Conservation (phyloP, 2,888 invertebrate genomes). For the Phytoseiulus persimilis region DNA sequence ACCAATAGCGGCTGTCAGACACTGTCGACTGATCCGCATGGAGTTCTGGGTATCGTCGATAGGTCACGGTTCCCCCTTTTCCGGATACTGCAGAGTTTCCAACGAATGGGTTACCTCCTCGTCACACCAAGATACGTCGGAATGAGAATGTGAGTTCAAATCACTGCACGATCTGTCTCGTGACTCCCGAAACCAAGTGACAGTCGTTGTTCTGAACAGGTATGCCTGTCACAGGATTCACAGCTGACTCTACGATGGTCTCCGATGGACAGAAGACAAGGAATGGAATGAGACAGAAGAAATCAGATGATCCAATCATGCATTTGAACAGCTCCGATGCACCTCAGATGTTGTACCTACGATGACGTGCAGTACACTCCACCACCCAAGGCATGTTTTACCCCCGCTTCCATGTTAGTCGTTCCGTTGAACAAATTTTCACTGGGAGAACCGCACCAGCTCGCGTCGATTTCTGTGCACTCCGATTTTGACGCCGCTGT, state of each 20-base stretch:
- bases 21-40: no score
- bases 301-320: neutral
- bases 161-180: neutral
- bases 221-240: neutral
- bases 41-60: no score
- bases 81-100: no score
- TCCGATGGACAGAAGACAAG: neutral
- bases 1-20: no score
- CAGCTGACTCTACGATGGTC: neutral
- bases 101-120: no score
- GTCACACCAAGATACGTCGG: neutral
- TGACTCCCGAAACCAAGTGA: neutral
- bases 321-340: neutral
- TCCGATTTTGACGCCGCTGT: neutral
- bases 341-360: neutral
- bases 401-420: neutral
- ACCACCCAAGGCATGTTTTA: neutral
- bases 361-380: neutral
- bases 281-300: neutral
- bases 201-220: neutral
- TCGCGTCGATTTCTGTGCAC: neutral
- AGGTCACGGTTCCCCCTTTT: no score
- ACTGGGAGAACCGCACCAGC: neutral
- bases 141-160: neutral
- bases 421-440: neutral